Percentiles rank a stretch among this genome's conserved stretches.
Evolutionary conservation across 2,113 vertebrate species (phyloP).

Genomic region (Nycticryphes semicollaris): DNA sequence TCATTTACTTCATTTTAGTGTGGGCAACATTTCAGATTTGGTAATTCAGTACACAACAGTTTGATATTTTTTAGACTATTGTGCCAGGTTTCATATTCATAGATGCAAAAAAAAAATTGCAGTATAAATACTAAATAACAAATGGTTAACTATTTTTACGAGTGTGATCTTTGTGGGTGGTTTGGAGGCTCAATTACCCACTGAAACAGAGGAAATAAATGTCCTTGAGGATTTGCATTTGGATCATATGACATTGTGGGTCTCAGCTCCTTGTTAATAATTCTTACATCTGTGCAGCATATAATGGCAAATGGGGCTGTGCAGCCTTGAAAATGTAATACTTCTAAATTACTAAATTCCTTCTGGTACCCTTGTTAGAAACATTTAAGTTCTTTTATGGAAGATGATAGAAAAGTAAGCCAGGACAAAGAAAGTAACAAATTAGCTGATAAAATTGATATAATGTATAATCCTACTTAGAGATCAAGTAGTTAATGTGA

Average conservation of each 20-base stretch:
- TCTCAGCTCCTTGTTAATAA: constrained; percentile 2
- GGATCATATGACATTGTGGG: background rate
- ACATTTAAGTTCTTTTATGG: background rate
- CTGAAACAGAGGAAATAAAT: constrained; percentile 26
- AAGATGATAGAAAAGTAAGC: background rate
- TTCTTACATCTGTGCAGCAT: background rate
- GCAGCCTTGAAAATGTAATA: background rate
- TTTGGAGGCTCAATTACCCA: constrained; percentile 30
- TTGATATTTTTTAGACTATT: background rate
- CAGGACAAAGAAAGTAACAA: background rate
- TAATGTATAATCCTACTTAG: background rate
- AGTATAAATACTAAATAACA: background rate
- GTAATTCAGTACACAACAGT: background rate
- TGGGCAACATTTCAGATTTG: background rate
- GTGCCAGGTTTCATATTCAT: background rate
- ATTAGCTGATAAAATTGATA: background rate
- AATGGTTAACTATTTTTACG: constrained; percentile 27
- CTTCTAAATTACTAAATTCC: background rate
- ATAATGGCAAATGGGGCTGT: background rate
- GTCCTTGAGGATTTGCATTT: constrained; percentile 15
- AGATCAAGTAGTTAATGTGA: background rate
- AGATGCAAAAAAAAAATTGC: background rate
- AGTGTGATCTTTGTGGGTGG: constrained; percentile 25
- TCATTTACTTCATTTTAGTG: background rate
- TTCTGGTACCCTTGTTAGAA: background rate